Base-by-base conservation (phyloP, 2,797 vertebrate species). In the Uromys caudimaculatus region DNA sequence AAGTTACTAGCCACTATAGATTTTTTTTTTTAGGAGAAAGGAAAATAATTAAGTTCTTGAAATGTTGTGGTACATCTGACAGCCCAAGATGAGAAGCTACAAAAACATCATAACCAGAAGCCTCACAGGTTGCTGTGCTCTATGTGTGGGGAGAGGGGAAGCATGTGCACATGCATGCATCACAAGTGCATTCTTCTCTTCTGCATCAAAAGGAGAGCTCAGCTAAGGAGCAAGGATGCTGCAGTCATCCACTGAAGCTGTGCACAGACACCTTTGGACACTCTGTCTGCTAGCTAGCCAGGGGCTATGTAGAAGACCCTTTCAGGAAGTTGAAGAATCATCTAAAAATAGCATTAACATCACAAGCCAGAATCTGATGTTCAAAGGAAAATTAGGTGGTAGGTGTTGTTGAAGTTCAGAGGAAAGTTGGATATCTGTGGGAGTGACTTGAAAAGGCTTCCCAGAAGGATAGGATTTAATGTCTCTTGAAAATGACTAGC, bases 1-100 rank as follows among this genome's bases (percentile, higher is more conserved):
- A 92, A 90, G 69, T 89, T 83, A 86, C 75, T 69, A 93, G 67
- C 67, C 27, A 82, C 8, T 14, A 71, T 38, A 90, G 73, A 60
- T 64, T 44, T 47, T 38, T 3, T 3, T 60, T 77, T 87, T 84
- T 54, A 54, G n/a, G 54, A 86, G 47, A 91, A 10, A 90, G 78
- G 35, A 79, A 84, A 92, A 95, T 92, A 92, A 95, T 95, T 91
- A 89, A 35, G 41, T 71, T 95, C 6, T 35, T 38, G 17, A 35
- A 7, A 69, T 75, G 32, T 76, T 77, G 23, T 56, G 54, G 58
- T 91, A 73, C 78, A 88, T 94, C 88, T 82, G 78, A 94, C 76
- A 69, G 35, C 86, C 83, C 24, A 87, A 71, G 60, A 76, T 60
- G 71, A 96, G 73, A 75, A 88, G 32, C 41, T n/a, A 5, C 24